phyloP scores from a whole-genome alignment of 2,797 vertebrate genomes.

The Steatocranus sp. region DNA sequence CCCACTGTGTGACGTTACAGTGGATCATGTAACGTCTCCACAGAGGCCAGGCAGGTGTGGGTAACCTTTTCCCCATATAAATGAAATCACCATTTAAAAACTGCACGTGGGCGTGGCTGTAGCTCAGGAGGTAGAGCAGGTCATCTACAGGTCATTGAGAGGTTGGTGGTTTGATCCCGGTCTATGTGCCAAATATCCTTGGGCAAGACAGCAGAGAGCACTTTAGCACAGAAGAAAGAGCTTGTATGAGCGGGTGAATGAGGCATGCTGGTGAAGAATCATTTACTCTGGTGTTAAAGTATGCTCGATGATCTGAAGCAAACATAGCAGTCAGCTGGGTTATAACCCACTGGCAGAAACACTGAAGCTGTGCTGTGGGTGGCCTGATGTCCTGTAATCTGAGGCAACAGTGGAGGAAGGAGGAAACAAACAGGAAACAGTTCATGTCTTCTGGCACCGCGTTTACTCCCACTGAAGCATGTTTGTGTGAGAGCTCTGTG shows the following conservation, averaged over 20 bases:
- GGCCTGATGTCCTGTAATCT: not conserved
- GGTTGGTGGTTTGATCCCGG: not conserved
- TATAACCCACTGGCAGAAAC: not conserved
- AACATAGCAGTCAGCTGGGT: not conserved
- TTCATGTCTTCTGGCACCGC: not conserved
- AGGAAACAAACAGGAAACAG: not conserved
- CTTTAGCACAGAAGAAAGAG: not conserved
- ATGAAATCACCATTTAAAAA: not conserved
- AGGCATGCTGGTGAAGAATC: not conserved
- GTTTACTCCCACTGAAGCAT: not conserved
- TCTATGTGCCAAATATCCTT: fast-evolving
- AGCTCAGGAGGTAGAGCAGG: not conserved
- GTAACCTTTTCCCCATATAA: fast-evolving
- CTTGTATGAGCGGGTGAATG: fast-evolving
- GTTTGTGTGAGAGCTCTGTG: not conserved
- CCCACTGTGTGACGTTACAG: not conserved
- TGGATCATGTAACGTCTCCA: not conserved
- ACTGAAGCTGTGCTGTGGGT: not conserved
- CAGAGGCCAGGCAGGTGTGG: not conserved
- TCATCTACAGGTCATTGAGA: not conserved
- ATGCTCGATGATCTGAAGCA: not conserved
- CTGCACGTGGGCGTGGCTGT: not conserved
- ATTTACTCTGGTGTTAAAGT: not conserved
- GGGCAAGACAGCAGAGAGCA: not conserved
- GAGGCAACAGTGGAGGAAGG: not conserved